phyloP scores from a whole-genome alignment of 2,888 invertebrate genomes.

The Drosophila neotestacea region DNA sequence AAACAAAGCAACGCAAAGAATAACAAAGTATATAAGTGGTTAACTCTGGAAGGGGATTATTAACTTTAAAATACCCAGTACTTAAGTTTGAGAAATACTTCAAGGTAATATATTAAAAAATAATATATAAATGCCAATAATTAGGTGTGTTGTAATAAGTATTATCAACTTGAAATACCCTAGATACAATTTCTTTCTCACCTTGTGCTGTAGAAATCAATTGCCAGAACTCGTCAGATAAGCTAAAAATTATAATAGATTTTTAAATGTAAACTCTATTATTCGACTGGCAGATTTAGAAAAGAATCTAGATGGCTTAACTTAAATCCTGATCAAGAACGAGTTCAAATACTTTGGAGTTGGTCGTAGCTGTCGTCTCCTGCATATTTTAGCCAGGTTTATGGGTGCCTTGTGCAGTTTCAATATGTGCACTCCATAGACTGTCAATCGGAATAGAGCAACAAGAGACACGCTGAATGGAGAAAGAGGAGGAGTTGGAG shows the following conservation, averaged over 20 bases:
- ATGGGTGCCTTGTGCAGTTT: conserved; percentile 25
- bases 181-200: too few species aligned
- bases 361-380: conserved; percentile 12
- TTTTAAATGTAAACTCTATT: too few species aligned
- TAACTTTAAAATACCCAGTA: conserved; percentile 15
- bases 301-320: neutral
- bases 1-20: conserved; percentile 31
- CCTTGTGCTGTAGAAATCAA: too few species aligned
- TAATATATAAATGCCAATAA: too few species aligned
- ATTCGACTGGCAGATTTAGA: neutral
- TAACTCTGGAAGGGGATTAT: neutral
- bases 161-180: too few species aligned
- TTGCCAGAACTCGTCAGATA: too few species aligned
- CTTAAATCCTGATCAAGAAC: conserved; percentile 1
- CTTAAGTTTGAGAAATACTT: too few species aligned
- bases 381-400: conserved; percentile 26
- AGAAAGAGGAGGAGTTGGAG: conserved; percentile 9
- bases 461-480: conserved; percentile 39
- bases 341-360: neutral
- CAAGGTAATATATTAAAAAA: too few species aligned
- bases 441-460: conserved; percentile 51
- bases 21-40: conserved; percentile 10
- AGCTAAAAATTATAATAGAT: too few species aligned
- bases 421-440: conserved; percentile 58
- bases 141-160: too few species aligned